Base-by-base conservation (phyloP, 2,888 invertebrate species). In the Ctenicera cuprea region DNA sequence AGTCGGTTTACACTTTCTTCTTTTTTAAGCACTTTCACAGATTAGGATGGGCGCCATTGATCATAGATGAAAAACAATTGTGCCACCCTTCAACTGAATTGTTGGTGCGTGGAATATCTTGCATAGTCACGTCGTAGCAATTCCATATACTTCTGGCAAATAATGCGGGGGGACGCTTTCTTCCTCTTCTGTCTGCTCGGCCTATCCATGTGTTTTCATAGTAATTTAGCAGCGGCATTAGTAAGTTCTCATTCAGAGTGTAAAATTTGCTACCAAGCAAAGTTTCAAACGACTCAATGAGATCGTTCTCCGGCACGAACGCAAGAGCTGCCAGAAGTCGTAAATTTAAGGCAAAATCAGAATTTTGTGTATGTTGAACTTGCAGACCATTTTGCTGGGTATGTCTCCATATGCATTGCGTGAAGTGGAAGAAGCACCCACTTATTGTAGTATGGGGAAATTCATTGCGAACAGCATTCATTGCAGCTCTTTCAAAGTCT, bases 391-490 rank as follows among this genome's bases (percentile, higher is more conserved):
- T 37, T 22, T 54, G 18, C 41, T 66, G 66, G n/a, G 11, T 63
- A 45, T 63, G 14, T 22, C 30, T 43, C 45, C 45, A 45, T 45
- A 63, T 38, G 41, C 20, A 18, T 41, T 61, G 37, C 20, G 38
- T 61, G 12, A 64, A 64, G 20, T 64, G 48, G 33, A 64, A 64
- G 22, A 62, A 45, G 45, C 62, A 61, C 16, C 63, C 63, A n/a
- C 63, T 8, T 22, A 63, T 45, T 63, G n/a, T 33, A 12, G 37
- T 30, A 37, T 59, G 4, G 22, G 26, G 3, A 52, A 57, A 57
- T 33, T 57, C 8, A 14, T 14, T 33, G 30, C 22, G 26, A 45
- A 22, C n/a, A 14, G 63, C 63, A 45, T 63, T 63, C 12, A 63
- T 43, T 63, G 63, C 22, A n/a, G 45, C 63, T 63, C 3, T 45